Percentiles rank a stretch among this genome's conserved stretches.
phyloP scores from a whole-genome alignment of 2,888 invertebrate genomes.

The Caenorhabditis angaria region DNA sequence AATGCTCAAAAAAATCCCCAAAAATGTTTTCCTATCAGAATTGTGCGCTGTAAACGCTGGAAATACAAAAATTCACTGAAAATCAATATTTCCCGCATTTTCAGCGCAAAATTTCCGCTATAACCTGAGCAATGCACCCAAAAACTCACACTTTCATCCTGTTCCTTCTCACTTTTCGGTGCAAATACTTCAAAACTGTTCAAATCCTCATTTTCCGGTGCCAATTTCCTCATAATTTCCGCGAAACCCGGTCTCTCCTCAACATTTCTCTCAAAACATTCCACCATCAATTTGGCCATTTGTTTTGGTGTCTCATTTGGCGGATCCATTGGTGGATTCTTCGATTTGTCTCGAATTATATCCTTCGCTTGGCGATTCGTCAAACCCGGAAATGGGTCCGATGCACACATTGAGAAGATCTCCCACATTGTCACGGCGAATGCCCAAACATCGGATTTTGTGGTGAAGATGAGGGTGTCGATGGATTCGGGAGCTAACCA shows the following conservation, averaged over 20 bases:
- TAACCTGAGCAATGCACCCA: too few species aligned
- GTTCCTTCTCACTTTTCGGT: too few species aligned
- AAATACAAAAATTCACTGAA: too few species aligned
- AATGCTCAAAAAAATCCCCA: too few species aligned
- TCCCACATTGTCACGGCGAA: conserved; percentile 55
- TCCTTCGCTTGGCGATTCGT: conserved; percentile 46
- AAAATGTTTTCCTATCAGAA: too few species aligned
- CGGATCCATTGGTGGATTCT: conserved; percentile 19
- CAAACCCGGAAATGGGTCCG: conserved; percentile 51
- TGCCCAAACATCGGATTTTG: conserved; percentile 60
- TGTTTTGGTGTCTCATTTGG: conserved; percentile 28
- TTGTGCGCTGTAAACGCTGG: too few species aligned
- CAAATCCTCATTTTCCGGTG: conserved; percentile 26
- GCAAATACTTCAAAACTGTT: too few species aligned
- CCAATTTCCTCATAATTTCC: conserved; percentile 19
- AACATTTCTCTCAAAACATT: conserved; percentile 34
- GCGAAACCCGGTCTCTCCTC: conserved; percentile 23
- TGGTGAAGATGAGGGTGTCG: conserved; percentile 40
- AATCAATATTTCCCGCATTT: too few species aligned
- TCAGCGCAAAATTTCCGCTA: too few species aligned
- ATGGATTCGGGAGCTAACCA: conserved; percentile 63
- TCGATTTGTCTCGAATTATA: conserved; percentile 18
- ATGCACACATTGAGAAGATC: conserved; percentile 45
- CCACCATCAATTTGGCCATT: conserved; percentile 26
- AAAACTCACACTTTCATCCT: too few species aligned